A percentile compares a stretch with the other conserved stretches of the same genome.
Conservation (phyloP, 2,113 vertebrate genomes). For the Macrotus californicus region DNA sequence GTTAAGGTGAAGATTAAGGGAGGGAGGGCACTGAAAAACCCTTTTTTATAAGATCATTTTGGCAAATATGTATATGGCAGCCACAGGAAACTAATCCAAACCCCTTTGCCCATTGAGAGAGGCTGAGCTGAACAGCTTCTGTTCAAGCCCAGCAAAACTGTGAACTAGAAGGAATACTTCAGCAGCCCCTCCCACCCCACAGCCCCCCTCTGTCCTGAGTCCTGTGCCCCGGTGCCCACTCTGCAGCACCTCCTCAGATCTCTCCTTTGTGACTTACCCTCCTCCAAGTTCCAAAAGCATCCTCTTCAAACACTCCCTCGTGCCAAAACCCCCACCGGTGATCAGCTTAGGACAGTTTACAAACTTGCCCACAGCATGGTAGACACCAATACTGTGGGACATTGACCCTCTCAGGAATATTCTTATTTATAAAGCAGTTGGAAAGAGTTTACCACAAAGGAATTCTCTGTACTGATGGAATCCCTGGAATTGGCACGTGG, state of each 20-base stretch:
- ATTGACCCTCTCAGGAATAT: not conserved
- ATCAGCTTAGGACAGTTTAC: not conserved
- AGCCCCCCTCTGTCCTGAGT: not conserved
- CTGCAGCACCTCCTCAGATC: not conserved
- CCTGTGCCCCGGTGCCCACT: accelerated
- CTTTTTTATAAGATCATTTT: not conserved
- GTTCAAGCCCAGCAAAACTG: not conserved
- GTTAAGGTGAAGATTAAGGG: not conserved
- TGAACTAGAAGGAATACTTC: not conserved
- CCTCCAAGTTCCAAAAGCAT: not conserved
- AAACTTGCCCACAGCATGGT: not conserved
- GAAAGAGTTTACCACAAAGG: conserved; percentile 2
- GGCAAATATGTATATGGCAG: not conserved
- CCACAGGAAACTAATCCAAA: not conserved
- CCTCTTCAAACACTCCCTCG: not conserved
- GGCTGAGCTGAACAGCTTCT: not conserved
- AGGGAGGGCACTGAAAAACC: accelerated
- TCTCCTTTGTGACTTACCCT: not conserved
- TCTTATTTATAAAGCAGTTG: conserved; percentile 17
- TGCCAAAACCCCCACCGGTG: not conserved
- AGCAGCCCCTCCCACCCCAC: not conserved
- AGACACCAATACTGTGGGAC: not conserved
- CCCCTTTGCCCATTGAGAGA: not conserved
- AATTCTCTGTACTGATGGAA: not conserved
- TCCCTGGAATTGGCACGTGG: not conserved